These are phyloP conservation scores for Heterodera schachtii DNA, from an alignment of 1,140 invertebrate genomes.

Conservation along the genomic window DNA sequence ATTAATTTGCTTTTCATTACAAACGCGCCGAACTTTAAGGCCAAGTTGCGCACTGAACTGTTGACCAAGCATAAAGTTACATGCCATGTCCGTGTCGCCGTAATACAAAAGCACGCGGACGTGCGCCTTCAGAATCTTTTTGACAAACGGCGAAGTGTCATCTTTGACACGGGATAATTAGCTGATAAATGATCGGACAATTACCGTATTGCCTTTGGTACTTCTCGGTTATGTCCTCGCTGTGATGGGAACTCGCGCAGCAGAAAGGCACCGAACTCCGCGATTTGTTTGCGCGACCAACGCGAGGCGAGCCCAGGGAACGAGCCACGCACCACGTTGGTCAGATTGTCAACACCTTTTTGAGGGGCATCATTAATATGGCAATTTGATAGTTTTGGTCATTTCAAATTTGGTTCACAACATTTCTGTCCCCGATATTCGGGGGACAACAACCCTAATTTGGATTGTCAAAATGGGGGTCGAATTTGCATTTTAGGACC, in stretches of 20 bases:
- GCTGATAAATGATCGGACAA: not conserved
- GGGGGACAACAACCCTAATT: too few species aligned
- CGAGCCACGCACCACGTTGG: conserved; percentile 80
- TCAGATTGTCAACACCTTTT: conserved; percentile 74
- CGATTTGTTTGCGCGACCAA: conserved; percentile 76
- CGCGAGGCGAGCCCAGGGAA: conserved; percentile 79
- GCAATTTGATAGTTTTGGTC: too few species aligned
- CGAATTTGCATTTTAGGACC: too few species aligned
- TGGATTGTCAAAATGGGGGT: too few species aligned
- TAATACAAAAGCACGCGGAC: conserved; percentile 70
- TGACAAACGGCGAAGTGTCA: conserved; percentile 63
- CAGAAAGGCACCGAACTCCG: conserved; percentile 79
- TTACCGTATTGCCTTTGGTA: conserved; percentile 61
- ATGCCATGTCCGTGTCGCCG: conserved; percentile 72
- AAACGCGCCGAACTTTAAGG: conserved; percentile 40
- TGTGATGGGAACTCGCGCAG: conserved; percentile 73
- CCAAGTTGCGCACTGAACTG: conserved; percentile 57
- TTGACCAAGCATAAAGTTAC: conserved; percentile 68
- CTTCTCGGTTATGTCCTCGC: conserved; percentile 57
- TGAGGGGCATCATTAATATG: not conserved
- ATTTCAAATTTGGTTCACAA: too few species aligned
- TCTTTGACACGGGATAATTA: conserved; percentile 56
- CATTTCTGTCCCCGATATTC: too few species aligned
- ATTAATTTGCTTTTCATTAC: not conserved
- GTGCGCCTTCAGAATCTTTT: conserved; percentile 61